Evolutionary conservation across 2,888 invertebrate species (phyloP), one percentile per base, ranked within the genome.

Genomic region (Strigamia transsilvanica): DNA sequence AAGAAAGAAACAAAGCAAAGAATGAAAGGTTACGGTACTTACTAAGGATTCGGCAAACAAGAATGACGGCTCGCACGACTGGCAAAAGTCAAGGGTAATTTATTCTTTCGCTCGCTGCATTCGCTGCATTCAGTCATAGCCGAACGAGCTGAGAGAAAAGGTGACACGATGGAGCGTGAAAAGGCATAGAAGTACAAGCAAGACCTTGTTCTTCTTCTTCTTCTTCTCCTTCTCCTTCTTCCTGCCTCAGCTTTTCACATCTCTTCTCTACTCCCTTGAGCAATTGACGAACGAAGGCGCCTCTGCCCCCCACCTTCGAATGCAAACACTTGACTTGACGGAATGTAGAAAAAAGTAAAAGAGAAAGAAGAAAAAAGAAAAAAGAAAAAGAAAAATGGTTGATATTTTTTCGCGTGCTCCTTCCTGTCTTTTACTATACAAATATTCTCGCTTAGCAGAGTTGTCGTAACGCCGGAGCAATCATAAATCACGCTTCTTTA

Each of bases 321-420:
- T 61, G 61, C 61, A 61, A 61, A 61, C 61, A 61, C 61, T 61
- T 21, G 61, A 23, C 61, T 61, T 61, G 61, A 61, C 61, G 6
- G 61, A 51, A n/a, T 18, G 10, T 51, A 13, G 6, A 18, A 51
- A 18, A 13, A 51, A 23, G 23, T 10, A 61, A 51, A 23, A 61
- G 12, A 61, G 23, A 23, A 61, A 61, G 12, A 61, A 23, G 23
- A 41, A 78, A 78, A 32, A 3, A 23, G 2, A 78, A 3, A 78
- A 15, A 32, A 18, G 2, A 78, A 23, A 78, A 12, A 32, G n/a
- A 78, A 78, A 78, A 4, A 46, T 18, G 10, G 23, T 77, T 18
- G 23, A 32, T 32, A 77, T 32, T 77, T 77, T 32, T 77, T 32
- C 77, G 34, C 7, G 77, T 77, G 23, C 7, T 7, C 3, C 6